Evolutionary conservation across 2,113 vertebrate genomes (phyloP).

Genomic region (Takifugu bimaculatus): DNA sequence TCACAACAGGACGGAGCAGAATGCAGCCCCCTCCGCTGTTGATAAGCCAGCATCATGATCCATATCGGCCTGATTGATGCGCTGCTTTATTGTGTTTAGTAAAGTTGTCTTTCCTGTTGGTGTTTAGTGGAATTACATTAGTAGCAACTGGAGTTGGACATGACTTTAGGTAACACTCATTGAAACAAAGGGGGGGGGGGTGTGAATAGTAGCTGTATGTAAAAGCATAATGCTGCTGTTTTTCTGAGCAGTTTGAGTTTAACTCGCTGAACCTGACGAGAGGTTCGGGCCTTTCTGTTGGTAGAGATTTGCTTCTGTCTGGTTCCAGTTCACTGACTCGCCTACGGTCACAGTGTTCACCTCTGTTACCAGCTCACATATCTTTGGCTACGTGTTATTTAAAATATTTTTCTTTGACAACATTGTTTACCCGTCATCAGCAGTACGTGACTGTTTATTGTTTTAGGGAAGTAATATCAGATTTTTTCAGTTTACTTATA

Average conservation of each 20-base stretch:
- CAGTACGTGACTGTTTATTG: too few relatives aligned
- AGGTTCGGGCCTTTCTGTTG: background rate
- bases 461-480: too few relatives aligned
- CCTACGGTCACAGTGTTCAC: background rate
- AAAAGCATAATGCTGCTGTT: conserved; percentile 1
- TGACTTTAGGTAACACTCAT: background rate
- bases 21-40: conserved; percentile 40
- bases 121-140: background rate
- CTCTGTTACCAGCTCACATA: conserved; percentile 4
- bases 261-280: too few relatives aligned
- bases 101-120: conserved; percentile 5
- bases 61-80: conserved; percentile 20
- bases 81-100: conserved; percentile 9
- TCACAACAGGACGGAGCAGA: conserved; percentile 64
- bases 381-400: too few relatives aligned
- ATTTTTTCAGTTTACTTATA: background rate
- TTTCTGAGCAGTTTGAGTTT: background rate
- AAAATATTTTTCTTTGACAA: too few relatives aligned
- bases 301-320: background rate
- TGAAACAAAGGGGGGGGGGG: background rate
- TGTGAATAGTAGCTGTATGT: too few relatives aligned
- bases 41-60: conserved; percentile 26
- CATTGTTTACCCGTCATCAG: too few relatives aligned
- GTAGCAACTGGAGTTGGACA: too few relatives aligned
- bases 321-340: background rate